These are phyloP conservation scores for Ectropis grisescens DNA, from an alignment of 1,140 invertebrate species.

Conservation along the genomic window DNA sequence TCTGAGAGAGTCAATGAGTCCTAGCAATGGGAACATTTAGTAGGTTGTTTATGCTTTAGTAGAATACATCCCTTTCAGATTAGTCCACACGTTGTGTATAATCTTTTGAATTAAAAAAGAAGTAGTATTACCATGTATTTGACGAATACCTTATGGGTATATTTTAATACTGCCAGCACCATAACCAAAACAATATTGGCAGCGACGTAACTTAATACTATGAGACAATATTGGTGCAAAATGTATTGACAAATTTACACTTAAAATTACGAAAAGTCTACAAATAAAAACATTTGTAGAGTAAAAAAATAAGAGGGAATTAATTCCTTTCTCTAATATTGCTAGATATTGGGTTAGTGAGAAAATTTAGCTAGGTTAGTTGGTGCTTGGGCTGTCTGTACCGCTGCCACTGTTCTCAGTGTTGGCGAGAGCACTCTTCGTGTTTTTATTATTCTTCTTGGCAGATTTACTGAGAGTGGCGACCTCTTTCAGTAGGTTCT, in stretches of 20 bases:
- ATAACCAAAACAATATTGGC: not conserved
- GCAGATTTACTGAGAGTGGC: constrained; percentile 85
- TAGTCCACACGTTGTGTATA: no score
- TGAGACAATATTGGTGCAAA: constrained; percentile 6
- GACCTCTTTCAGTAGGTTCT: constrained; percentile 85
- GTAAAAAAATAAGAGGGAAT: constrained; percentile 65
- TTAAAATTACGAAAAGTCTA: constrained; percentile 49
- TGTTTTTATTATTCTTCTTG: constrained; percentile 73
- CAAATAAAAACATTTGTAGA: constrained; percentile 65
- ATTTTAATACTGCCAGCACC: not conserved
- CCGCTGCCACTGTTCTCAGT: constrained; percentile 81
- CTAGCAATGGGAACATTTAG: no score
- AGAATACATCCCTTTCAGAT: no score
- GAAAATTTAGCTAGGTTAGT: no score
- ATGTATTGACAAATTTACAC: constrained; percentile 36
- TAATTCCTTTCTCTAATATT: constrained; percentile 33
- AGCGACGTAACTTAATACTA: not conserved
- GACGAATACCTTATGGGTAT: not conserved
- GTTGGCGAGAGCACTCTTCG: constrained; percentile 54
- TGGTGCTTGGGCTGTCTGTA: constrained; percentile 78
- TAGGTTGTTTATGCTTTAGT: no score
- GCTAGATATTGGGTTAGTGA: no score
- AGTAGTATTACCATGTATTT: not conserved
- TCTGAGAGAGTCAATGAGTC: no score
- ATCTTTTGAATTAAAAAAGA: no score